These are phyloP conservation scores for Petrocephalus zakoni DNA, from an alignment of 2,113 vertebrate species.

Conservation along the genomic window DNA sequence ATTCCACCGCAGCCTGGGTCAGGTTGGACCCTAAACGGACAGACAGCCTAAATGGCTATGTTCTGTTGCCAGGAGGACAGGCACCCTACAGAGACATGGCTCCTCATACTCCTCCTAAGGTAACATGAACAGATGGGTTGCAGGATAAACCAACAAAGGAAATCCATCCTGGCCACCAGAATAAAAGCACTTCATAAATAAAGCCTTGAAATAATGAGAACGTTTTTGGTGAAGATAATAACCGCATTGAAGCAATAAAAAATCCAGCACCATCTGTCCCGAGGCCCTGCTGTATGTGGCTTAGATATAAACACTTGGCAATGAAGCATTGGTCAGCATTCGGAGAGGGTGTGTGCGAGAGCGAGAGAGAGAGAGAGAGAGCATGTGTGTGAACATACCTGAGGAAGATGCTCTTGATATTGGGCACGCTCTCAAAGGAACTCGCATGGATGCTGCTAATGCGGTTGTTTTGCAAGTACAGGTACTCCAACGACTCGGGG, in stretches of 20 bases:
- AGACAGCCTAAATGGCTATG: background rate
- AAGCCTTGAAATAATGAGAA: background rate
- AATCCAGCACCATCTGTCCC: background rate
- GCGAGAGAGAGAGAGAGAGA: background rate
- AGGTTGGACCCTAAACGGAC: background rate
- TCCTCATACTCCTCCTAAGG: background rate
- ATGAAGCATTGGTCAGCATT: background rate
- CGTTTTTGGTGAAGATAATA: background rate
- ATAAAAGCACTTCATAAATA: background rate
- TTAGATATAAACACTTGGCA: background rate
- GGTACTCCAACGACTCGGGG: slow-evolving; percentile 82
- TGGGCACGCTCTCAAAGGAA: slow-evolving; percentile 87
- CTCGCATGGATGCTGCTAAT: slow-evolving; percentile 71
- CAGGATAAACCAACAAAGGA: background rate
- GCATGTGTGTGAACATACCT: slow-evolving; percentile 58
- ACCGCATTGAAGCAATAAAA: background rate
- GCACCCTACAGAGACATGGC: background rate
- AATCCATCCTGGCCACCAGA: background rate
- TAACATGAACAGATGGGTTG: background rate
- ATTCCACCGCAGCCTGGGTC: slow-evolving; percentile 19
- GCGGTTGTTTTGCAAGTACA: slow-evolving; percentile 88
- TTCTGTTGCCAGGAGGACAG: background rate
- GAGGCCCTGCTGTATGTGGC: background rate
- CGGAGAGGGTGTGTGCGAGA: background rate
- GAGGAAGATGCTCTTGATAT: slow-evolving; percentile 91